Evolutionary conservation across 2,113 vertebrate genomes (phyloP), one percentile per base, ranked within the genome.

Genomic region (Hemiprocne comata): DNA sequence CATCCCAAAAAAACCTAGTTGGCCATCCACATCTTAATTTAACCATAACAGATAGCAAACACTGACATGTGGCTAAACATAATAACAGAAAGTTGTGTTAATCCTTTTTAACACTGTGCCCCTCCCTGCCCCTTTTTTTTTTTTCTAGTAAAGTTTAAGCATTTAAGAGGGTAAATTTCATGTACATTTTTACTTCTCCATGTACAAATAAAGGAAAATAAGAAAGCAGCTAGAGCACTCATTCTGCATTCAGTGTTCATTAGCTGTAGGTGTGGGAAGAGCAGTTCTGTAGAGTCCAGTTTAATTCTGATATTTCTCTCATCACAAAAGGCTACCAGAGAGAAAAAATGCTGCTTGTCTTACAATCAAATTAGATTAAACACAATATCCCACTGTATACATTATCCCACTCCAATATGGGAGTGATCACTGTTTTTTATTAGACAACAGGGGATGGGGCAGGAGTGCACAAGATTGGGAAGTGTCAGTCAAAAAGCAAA

Each of bases 301-400:
- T 82, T 57, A 82, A 89, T 74, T 72, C 50, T 50, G 28, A 5
- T 66, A 54, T 14, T 19, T 70, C 17, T 75, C 12, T 83, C 28
- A 65, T 66, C 29, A 71, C 13, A 73, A 48, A 75, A 38, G 50
- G 9, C 7, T 80, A 42, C 2, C 23, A 86, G 24, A 44, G 8
- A 77, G 28, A 77, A 91, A 91, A 87, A 77, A 44, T 36, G 11
- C 2, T 42, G 36, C 44, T 64, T 80, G 46, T 21, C 4, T 74
- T 26, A 92, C 24, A 92, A 84, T 53, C 86, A 78, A 78, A 94
- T 85, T 60, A 79, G 28, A 73, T 85, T 61, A 75, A 85, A 34
- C 42, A 33, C 0, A 69, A 77, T 81, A 66, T n/a, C 13, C 46
- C 34, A 50, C 42, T 55, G 26, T 46, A 51, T 9, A 33, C 0